Evolutionary conservation across 2,113 vertebrate genomes (phyloP).

Genomic region (Seriola quinqueradiata): DNA sequence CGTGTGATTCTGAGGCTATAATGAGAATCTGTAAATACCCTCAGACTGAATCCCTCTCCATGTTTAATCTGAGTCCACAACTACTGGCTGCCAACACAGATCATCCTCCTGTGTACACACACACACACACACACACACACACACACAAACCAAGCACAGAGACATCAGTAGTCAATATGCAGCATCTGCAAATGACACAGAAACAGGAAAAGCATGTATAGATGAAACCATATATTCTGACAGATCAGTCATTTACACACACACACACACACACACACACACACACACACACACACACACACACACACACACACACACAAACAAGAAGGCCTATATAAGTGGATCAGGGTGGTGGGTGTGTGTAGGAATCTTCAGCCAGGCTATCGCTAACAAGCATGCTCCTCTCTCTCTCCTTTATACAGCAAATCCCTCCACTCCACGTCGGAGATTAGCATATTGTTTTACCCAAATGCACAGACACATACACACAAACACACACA

Average conservation of each 20-base stretch:
- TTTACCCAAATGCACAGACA: slow-evolving; percentile 39
- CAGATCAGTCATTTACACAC: slow-evolving; percentile 25
- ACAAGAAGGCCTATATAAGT: slow-evolving; percentile 75
- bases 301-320: slow-evolving; percentile 52
- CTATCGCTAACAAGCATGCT: slow-evolving; percentile 85
- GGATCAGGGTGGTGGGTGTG: slow-evolving; percentile 83
- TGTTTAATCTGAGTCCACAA: slow-evolving; percentile 82
- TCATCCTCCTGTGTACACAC: slow-evolving; percentile 69
- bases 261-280: no score
- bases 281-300: slow-evolving; percentile 41
- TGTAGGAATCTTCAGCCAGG: slow-evolving; percentile 81
- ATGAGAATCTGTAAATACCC: slow-evolving; percentile 81
- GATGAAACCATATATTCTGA: slow-evolving; percentile 53
- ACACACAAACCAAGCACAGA: slow-evolving; percentile 6
- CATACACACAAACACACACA: no score
- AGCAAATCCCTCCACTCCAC: slow-evolving; percentile 81
- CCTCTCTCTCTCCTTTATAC: slow-evolving; percentile 72
- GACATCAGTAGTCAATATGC: slow-evolving; percentile 63
- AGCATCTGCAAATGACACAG: slow-evolving; percentile 53
- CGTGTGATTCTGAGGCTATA: slow-evolving; percentile 71
- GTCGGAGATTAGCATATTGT: slow-evolving; percentile 82
- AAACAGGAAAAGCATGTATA: slow-evolving; percentile 49
- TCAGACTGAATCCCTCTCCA: slow-evolving; percentile 77
- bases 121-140: slow-evolving; percentile 22
- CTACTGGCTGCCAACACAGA: slow-evolving; percentile 75